Base-by-base conservation (phyloP, 2,797 vertebrate species). In the Prionace glauca region DNA sequence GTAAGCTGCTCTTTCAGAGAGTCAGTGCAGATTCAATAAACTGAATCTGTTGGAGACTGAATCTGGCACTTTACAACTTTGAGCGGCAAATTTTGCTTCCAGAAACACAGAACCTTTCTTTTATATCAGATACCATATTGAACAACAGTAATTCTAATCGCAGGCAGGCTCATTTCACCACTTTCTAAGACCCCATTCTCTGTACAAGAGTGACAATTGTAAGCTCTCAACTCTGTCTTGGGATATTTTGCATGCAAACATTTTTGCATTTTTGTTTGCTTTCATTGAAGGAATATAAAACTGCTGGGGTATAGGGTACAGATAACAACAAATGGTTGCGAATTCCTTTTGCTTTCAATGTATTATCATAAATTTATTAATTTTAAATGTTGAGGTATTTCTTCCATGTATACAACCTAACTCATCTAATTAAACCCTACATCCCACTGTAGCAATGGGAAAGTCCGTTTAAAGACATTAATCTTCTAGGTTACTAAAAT, bases 351-450 rank as follows among this genome's bases (percentile, higher is more conserved):
- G 71, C n/a, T 94, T 24, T 22, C 45, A 94, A 94, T 74, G 26
- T 74, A 50, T 62, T 8, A 95, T 32, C 18, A 29, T 26, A 14
- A 74, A 74, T 29, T 24, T 62, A 94, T 14, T n/a, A 32, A 5
- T 29, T 50, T 95, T 26, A n/a, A 77, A 50, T 18, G 72, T 95
- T 77, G 93, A 95, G 72, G 67, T 77, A 95, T 95, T 95, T 95
- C 41, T 74, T 41, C 65, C n/a, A 69, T 62, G 56, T 77, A 0
- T 74, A 77, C 26, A 77, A 50, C 32, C 29, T n/a, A 95, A 95
- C 71, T 65, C 32, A 22, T 56, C 71, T 56, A 56, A 77, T 71
- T 74, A 74, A 18, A 95, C 71, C 72, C 72, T 95, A 72, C 50
- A 60, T 20, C 71, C 71, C 41, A 74, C 9, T 56, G 29, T 77